Evolutionary conservation across 64 coral and sea anemone genomes (phyloP), one percentile per base, ranked within the genome.

Genomic region (Cladopsammia gracilis): DNA sequence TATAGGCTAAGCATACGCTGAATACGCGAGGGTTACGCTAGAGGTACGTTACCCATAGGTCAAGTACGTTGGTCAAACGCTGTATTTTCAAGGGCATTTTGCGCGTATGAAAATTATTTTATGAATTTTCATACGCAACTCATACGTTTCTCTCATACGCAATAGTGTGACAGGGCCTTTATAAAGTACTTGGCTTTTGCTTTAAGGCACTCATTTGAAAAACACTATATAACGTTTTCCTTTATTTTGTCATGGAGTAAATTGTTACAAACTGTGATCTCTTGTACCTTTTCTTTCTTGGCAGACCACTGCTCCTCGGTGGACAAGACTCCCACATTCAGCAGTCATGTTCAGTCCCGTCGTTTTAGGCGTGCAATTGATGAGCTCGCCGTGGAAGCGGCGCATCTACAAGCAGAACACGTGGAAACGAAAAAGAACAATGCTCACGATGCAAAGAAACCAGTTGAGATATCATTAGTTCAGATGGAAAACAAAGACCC

Each of bases 301-400:
- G 49, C 43, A 92, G 91, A 66, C 44, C 82, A 85, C 16, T 93
- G 91, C 9, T 68, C 74, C 47, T 46, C 19, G 47, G 82, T 19
- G 44, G 91, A 93, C 62, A 73, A 66, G 16, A 87, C 91, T 12
- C 74, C 75, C 57, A 87, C 91, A 3, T 87, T 93, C 22, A 76
- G 44, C 22, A 86, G 47, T 4, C 74, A 87, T 56, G 24, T 93
- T 10, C 58, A 71, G 58, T 25, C 71, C 3, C 80, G 82, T 26
- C 60, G 43, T 10, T 22, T 77, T 58, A 86, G 73, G n/a, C 91
- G 91, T 46, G 73, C 82, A 25, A 48, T 67, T 18, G 61, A 67
- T 12, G 80, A 84, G 48, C 45, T 23, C 3, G 5, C 23, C 19
- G 3, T 20, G 4, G 11, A 64, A 12, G 45, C 44, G 22, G 19